phyloP scores from a whole-genome alignment of 1,140 invertebrate genomes.

The Thaumatotibia leucotreta region DNA sequence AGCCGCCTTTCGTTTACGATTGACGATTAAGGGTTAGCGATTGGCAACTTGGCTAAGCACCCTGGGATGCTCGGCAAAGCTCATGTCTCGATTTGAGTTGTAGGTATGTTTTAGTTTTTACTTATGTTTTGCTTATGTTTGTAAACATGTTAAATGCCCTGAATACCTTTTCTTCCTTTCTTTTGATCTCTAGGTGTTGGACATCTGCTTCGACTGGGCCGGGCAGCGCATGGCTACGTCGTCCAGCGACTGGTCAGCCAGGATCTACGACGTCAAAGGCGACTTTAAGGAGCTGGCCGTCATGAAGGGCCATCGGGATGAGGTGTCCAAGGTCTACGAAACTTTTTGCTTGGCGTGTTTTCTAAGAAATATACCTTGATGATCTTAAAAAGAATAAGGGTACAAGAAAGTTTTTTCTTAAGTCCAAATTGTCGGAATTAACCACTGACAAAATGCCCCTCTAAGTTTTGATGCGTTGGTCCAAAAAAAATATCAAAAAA shows the following conservation, averaged over 20 bases:
- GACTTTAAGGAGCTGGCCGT: conserved; percentile 79
- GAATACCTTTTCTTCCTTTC: not conserved
- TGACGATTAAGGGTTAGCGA: too few species aligned
- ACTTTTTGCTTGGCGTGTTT: not conserved
- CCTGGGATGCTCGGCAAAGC: conserved; percentile 81
- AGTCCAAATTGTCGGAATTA: too few species aligned
- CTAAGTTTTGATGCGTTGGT: too few species aligned
- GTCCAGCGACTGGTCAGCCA: conserved; percentile 83
- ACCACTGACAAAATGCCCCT: too few species aligned
- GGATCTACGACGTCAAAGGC: conserved; percentile 80
- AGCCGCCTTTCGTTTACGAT: too few species aligned
- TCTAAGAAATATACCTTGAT: too few species aligned
- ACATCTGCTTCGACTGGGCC: conserved; percentile 84
- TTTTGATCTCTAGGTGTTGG: conserved; percentile 79
- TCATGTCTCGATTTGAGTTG: too few species aligned
- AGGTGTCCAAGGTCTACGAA: conserved; percentile 89
- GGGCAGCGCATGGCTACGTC: conserved; percentile 83
- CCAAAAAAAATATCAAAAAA: too few species aligned
- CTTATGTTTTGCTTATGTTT: not conserved
- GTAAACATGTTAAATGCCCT: not conserved
- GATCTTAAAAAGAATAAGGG: too few species aligned
- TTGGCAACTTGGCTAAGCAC: too few species aligned
- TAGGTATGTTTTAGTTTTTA: too few species aligned
- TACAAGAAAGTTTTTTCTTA: too few species aligned
- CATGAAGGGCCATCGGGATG: conserved; percentile 84